These are phyloP conservation scores for Megalopta genalis DNA, from an alignment of 1,140 invertebrate genomes.

Conservation along the genomic window DNA sequence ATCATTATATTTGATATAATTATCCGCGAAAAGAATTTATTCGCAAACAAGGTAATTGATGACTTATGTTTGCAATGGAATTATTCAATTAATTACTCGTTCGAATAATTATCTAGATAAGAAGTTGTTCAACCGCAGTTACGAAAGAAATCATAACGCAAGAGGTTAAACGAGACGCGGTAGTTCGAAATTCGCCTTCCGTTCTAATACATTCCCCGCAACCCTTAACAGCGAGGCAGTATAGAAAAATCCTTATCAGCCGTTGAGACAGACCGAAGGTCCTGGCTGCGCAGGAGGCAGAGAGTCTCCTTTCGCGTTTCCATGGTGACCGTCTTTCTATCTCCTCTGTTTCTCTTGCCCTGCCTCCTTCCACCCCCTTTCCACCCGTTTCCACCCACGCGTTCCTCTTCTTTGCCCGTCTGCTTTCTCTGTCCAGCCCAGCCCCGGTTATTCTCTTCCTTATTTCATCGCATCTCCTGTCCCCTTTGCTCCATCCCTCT, in stretches of 20 bases:
- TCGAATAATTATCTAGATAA: no score
- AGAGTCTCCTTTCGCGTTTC: constrained; percentile 65
- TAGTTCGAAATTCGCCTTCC: not conserved
- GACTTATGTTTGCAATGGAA: no score
- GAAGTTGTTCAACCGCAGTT: no score
- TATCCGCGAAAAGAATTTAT: no score
- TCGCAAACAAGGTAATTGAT: no score
- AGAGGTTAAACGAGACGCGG: no score
- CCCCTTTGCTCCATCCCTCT: constrained; percentile 38
- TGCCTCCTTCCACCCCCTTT: constrained; percentile 11
- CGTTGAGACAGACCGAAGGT: constrained; percentile 54
- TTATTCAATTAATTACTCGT: no score
- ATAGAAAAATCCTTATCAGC: constrained; percentile 61
- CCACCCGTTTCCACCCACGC: not conserved
- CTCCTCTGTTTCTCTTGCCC: constrained; percentile 53
- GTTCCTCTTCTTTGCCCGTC: not conserved
- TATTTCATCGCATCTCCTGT: not conserved
- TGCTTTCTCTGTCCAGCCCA: constrained; percentile 27
- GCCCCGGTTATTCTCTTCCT: constrained; percentile 25
- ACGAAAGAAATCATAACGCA: no score
- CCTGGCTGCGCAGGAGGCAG: constrained; percentile 44
- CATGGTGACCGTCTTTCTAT: constrained; percentile 68
- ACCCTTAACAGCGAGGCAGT: constrained; percentile 4
- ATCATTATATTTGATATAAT: no score
- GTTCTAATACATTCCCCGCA: not conserved